These are phyloP conservation scores for Strongylocentrotus purpuratus DNA, from an alignment of 35 echinoderm and acorn worm species.

Conservation along the genomic window DNA sequence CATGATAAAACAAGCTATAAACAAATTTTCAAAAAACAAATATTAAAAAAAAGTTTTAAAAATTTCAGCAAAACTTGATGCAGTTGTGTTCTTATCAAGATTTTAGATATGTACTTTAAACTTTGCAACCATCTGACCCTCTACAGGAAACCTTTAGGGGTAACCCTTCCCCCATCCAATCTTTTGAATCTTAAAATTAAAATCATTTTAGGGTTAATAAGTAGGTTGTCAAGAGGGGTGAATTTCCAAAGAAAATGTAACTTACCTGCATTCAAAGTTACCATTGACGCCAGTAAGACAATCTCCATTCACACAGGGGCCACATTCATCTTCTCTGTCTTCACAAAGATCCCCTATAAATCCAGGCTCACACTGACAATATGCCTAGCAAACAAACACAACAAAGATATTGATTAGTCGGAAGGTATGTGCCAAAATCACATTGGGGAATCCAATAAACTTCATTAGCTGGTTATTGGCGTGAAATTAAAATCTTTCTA, in stretches of 20 bases:
- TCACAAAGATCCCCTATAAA: conserved; percentile 72
- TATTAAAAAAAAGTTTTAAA: too few relatives aligned
- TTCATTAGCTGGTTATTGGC: not conserved
- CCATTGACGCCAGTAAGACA: conserved; percentile 81
- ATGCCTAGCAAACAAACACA: conserved; percentile 62
- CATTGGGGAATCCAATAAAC: not conserved
- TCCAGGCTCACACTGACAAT: conserved; percentile 77
- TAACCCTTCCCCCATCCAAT: too few relatives aligned
- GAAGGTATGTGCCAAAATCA: not conserved
- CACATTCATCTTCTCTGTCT: conserved; percentile 65
- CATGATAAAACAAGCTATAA: too few relatives aligned
- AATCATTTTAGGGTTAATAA: not conserved
- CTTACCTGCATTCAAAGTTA: conserved; percentile 85
- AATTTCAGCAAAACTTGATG: too few relatives aligned
- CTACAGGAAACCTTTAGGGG: too few relatives aligned
- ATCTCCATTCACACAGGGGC: conserved; percentile 83
- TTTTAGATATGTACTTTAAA: too few relatives aligned
- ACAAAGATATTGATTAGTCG: not conserved
- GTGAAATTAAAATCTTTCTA: too few relatives aligned
- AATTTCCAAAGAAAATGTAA: not conserved
- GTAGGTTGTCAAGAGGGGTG: too few relatives aligned
- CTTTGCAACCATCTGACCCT: too few relatives aligned
- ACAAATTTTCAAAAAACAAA: too few relatives aligned
- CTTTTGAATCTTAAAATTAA: not conserved
- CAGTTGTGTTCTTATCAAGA: too few relatives aligned